Conservation (phyloP, 2,113 vertebrate species). For the Pseudopodoces humilis region DNA sequence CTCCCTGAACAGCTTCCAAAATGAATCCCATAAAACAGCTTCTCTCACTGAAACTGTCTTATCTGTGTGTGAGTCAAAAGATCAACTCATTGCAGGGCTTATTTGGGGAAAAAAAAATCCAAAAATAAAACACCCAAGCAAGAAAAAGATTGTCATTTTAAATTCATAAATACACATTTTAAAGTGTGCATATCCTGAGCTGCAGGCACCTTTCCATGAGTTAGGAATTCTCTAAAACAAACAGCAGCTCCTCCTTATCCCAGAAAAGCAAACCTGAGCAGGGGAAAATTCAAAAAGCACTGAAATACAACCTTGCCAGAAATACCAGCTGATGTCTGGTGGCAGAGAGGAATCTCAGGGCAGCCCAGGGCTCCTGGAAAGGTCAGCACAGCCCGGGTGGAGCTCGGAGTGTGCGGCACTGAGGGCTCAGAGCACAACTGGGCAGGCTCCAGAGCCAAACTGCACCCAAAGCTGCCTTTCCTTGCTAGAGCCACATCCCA, state of each 20-base stretch:
- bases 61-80: not conserved
- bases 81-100: not conserved
- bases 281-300: not conserved
- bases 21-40: not conserved
- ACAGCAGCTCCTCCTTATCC: not conserved
- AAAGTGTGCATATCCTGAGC: not conserved
- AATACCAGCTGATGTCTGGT: not conserved
- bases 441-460: not conserved
- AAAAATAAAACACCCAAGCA: not conserved
- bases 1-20: slow-evolving; percentile 36
- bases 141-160: not conserved
- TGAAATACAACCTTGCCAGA: not conserved
- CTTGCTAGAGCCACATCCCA: not conserved
- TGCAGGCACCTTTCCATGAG: not conserved
- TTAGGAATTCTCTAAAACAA: not conserved
- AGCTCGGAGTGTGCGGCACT: not conserved
- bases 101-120: rapidly evolving
- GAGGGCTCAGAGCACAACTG: not conserved
- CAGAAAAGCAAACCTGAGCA: not conserved
- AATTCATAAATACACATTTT: not conserved
- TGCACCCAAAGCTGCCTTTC: not conserved
- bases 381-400: not conserved
- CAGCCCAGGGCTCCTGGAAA: not conserved
- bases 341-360: not conserved
- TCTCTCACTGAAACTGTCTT: not conserved